These are phyloP conservation scores for Hozukius guyotensis DNA, from an alignment of 2,797 vertebrate genomes.

Conservation along the genomic window DNA sequence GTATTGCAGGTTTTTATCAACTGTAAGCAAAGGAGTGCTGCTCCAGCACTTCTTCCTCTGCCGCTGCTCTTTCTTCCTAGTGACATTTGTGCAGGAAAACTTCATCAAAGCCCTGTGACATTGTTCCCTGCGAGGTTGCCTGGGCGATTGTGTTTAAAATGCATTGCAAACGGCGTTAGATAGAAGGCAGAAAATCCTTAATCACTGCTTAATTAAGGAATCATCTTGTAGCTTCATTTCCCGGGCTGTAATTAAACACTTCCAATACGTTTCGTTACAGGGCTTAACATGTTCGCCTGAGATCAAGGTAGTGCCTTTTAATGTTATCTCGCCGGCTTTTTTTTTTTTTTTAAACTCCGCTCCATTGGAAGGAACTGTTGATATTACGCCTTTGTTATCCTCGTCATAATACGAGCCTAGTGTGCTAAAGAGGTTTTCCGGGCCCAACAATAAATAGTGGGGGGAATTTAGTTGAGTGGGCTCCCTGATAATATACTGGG, in stretches of 20 bases:
- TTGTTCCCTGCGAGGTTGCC: conserved; percentile 85
- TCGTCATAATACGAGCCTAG: conserved; percentile 81
- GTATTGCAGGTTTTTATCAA: conserved; percentile 46
- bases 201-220: conserved; percentile 91
- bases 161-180: conserved; percentile 85
- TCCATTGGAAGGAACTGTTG: conserved; percentile 87
- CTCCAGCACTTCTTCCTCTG: conserved; percentile 55
- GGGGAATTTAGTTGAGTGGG: conserved; percentile 75
- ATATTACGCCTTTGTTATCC: conserved; percentile 85
- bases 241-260: conserved; percentile 89
- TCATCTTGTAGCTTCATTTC: conserved; percentile 91
- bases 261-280: conserved; percentile 89
- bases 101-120: conserved; percentile 85
- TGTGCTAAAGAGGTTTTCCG: conserved; percentile 82
- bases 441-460: conserved; percentile 80
- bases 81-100: conserved; percentile 80
- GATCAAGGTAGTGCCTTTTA: conserved; percentile 90
- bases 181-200: conserved; percentile 90
- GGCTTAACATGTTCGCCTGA: conserved; percentile 90
- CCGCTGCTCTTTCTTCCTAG: conserved; percentile 49
- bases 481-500: conserved; percentile 68
- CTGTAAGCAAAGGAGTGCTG: conserved; percentile 56
- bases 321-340: conserved; percentile 84
- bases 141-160: conserved; percentile 87
- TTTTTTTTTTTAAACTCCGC: conserved; percentile 74